phyloP scores from a whole-genome alignment of 2,113 vertebrate genomes.

The Ovis canadensis region DNA sequence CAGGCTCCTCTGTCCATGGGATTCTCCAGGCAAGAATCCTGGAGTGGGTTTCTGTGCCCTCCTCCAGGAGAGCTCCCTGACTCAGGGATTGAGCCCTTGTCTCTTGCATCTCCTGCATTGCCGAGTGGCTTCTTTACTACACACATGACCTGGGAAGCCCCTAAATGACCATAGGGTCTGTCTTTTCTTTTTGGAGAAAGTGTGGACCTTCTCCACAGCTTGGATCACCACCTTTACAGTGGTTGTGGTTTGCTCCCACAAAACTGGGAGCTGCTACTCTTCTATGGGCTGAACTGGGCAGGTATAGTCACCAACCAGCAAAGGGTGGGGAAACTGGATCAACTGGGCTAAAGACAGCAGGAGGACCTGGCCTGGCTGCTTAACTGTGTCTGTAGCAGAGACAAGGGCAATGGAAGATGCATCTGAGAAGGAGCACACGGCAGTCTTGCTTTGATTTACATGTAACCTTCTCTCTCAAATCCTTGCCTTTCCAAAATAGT shows the following conservation, averaged over 20 bases:
- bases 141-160: not conserved
- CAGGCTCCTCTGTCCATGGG: not conserved
- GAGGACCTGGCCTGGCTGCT: no score
- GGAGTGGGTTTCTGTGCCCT: not conserved
- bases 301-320: not conserved
- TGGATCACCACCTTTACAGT: not conserved
- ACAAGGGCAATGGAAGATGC: accelerated
- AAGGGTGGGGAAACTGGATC: accelerated
- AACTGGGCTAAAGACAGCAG: not conserved
- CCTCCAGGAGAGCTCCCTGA: not conserved
- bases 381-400: accelerated
- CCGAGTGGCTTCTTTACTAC: not conserved
- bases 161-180: accelerated
- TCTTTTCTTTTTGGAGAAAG: not conserved
- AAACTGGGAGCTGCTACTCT: not conserved
- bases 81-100: not conserved
- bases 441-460: not conserved
- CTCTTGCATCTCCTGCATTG: not conserved
- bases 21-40: not conserved
- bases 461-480: not conserved
- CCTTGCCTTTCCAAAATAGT: not conserved
- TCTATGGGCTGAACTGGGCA: not conserved
- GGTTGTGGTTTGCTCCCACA: not conserved
- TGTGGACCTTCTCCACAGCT: not conserved
- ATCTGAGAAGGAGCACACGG: accelerated